Evolutionary conservation across 2,888 invertebrate species (phyloP).

Genomic region (Carterocephalus palaemon): DNA sequence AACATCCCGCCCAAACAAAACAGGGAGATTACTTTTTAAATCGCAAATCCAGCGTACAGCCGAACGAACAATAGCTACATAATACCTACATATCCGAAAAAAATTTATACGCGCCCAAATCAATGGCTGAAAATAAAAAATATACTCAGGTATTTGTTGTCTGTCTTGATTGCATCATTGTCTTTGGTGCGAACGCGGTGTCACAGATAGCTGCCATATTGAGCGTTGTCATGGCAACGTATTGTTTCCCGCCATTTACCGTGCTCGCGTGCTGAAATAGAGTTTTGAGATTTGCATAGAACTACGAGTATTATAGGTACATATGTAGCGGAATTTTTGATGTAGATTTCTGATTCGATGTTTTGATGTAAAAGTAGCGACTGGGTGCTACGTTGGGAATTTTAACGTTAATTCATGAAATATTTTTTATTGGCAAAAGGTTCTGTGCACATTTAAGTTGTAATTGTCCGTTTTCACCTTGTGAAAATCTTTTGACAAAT

Average conservation of each 20-base stretch:
- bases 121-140: conserved; percentile 30
- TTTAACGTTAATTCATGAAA: too few species aligned
- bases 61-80: conserved; percentile 17
- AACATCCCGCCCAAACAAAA: neutral
- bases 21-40: conserved; percentile 2
- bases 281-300: too few species aligned
- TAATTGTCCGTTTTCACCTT: too few species aligned
- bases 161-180: conserved; percentile 40
- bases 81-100: conserved; percentile 1
- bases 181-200: conserved; percentile 41
- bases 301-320: too few species aligned
- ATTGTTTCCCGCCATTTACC: conserved; percentile 45
- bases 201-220: conserved; percentile 43
- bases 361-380: too few species aligned
- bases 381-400: too few species aligned
- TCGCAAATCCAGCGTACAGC: neutral
- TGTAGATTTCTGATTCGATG: too few species aligned
- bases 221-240: conserved; percentile 43
- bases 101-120: conserved; percentile 22
- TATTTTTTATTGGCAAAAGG: too few species aligned
- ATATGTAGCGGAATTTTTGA: too few species aligned
- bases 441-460: too few species aligned
- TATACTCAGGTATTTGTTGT: conserved; percentile 30
- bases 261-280: conserved; percentile 39
- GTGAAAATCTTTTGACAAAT: too few species aligned